phyloP scores from a whole-genome alignment of 2,113 vertebrate species.

The Prochilodus magdalenae region DNA sequence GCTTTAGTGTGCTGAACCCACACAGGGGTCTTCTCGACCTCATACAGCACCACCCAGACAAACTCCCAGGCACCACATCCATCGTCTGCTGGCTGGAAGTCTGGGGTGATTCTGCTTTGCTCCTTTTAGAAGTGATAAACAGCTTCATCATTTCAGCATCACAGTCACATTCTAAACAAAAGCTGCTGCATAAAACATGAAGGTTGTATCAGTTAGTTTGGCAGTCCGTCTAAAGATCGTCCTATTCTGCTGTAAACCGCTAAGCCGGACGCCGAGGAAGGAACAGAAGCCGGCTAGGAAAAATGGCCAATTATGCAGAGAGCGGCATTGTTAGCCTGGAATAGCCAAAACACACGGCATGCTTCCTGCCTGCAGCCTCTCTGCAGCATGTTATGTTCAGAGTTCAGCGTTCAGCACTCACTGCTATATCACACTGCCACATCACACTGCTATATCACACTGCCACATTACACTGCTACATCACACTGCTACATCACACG shows the following conservation, averaged over 20 bases:
- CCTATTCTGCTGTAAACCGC: background rate
- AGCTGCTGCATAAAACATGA: background rate
- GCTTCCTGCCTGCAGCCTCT: slow-evolving; percentile 45
- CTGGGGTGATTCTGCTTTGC: background rate
- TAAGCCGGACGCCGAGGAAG: slow-evolving; percentile 42
- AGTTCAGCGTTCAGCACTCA: no score
- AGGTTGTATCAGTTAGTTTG: background rate
- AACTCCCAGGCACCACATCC: background rate
- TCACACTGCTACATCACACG: no score
- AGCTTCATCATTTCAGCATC: background rate
- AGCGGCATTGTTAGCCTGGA: slow-evolving; percentile 47
- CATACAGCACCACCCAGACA: background rate
- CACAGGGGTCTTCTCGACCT: slow-evolving; percentile 27
- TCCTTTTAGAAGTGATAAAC: background rate
- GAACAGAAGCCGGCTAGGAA: slow-evolving; percentile 20
- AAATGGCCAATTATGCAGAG: slow-evolving; percentile 36
- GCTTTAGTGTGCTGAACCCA: slow-evolving; percentile 45
- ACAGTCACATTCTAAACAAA: background rate
- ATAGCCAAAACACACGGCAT: slow-evolving; percentile 55
- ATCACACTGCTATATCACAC: no score
- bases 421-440: no score
- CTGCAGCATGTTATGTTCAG: no score
- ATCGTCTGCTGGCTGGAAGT: background rate
- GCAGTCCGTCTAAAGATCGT: background rate
- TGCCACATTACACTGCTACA: no score